phyloP scores from a whole-genome alignment of 1,140 invertebrate genomes.

The Maconellicoccus hirsutus region DNA sequence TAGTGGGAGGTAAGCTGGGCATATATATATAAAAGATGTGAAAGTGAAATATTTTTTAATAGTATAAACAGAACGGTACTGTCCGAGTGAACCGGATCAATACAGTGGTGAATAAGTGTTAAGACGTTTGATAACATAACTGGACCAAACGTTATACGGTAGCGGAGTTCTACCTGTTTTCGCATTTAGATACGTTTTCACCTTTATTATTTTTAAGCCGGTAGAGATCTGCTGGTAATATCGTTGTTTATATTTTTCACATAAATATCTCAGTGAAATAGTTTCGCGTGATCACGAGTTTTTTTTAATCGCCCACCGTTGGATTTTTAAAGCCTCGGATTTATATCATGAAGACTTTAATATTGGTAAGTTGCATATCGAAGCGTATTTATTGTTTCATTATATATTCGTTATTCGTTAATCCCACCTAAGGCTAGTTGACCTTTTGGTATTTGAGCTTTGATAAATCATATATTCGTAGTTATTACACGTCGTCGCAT shows the following conservation, averaged over 20 bases:
- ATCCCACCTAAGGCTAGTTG: no score
- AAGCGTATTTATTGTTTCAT: not conserved
- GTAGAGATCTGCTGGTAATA: not conserved
- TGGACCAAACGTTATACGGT: slow-evolving; percentile 12
- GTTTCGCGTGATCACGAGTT: not conserved
- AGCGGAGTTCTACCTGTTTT: slow-evolving; percentile 4
- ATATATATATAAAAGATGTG: slow-evolving; percentile 20
- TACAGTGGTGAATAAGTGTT: slow-evolving; percentile 16
- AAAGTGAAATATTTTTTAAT: slow-evolving; percentile 23
- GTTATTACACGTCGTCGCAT: no score
- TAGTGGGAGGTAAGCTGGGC: not conserved
- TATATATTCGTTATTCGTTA: no score
- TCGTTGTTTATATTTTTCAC: not conserved
- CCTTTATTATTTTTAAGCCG: not conserved
- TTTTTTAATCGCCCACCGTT: not conserved
- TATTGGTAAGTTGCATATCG: not conserved
- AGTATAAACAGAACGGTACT: slow-evolving; percentile 12
- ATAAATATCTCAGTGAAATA: not conserved
- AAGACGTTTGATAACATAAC: slow-evolving; percentile 20
- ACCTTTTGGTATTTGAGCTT: no score
- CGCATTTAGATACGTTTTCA: slow-evolving; percentile 11
- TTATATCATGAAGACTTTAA: not conserved
- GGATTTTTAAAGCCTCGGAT: not conserved
- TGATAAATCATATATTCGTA: no score
- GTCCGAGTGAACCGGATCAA: slow-evolving; percentile 19